Base-by-base conservation (phyloP, 92 coral and sea anemone species). In the Heteractis magnifica region DNA sequence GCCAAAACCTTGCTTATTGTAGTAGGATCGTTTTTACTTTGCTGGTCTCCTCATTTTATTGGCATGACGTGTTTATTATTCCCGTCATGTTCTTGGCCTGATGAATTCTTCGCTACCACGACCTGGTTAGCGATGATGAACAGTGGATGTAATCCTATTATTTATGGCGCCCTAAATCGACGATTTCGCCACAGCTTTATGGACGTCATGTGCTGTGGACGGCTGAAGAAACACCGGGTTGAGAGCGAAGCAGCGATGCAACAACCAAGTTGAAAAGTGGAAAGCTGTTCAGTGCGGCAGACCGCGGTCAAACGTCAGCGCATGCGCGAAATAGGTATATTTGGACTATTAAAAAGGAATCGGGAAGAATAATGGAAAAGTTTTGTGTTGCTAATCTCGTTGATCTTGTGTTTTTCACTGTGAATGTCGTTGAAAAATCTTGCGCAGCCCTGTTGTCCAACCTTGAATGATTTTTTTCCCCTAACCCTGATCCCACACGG, bases 71-170 rank as follows among this genome's bases (percentile, higher is more conserved):
- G 95, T 78, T 80, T 93, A 16, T 77, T 93, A 6, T 91, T 93
- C 60, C 87, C 92, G 8, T 81, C 88, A 12, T 91, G 95, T 79
- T 71, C 71, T 26, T 93, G 97, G 94, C 97, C 97, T 3, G 97
- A 93, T 58, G 92, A 84, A 76, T 93, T 92, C 64, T 93, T 89
- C 71, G 97, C 97, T 16, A 93, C 97, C 10, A 93, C 97, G 20
- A 93, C 97, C 16, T 93, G 97, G 92, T 87, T 93, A 51, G 97
- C 97, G 10, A 93, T 93, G 97, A 77, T 89, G 86, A 93, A 93
- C 86, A 93, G 97, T 70, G 97, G 95, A 10, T 93, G 97, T 52
- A 93, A 93, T 65, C 97, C 97, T 13, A 89, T 93, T 55, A 88
- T 93, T 59, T 93, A 93, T 53, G 97, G 97, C 5, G 97, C 92